Percentiles rank a stretch among this genome's conserved stretches.
phyloP scores from a whole-genome alignment of 2,113 vertebrate species.

The Eudyptes chrysolophus region DNA sequence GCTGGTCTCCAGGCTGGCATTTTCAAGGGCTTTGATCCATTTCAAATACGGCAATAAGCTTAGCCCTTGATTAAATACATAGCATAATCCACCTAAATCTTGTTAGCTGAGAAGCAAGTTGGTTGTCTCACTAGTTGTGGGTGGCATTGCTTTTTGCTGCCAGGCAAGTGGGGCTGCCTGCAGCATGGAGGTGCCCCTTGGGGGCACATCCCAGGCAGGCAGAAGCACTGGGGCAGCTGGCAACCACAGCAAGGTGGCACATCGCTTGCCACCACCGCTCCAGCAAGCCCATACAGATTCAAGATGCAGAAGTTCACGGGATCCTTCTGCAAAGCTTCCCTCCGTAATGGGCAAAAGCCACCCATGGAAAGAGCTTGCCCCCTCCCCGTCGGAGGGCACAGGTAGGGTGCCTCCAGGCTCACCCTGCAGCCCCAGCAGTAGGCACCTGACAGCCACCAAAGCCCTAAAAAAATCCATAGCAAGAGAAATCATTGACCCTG shows the following conservation, averaged over 20 bases:
- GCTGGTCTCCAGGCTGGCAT: background rate
- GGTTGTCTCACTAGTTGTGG: background rate
- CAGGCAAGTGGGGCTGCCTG: background rate
- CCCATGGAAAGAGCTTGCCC: accelerated
- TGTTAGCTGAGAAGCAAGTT: conserved; percentile 16
- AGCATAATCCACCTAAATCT: conserved; percentile 62
- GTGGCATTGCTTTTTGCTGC: background rate
- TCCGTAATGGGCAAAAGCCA: background rate
- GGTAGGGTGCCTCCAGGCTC: accelerated
- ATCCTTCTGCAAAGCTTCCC: background rate
- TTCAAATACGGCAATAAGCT: conserved; percentile 64
- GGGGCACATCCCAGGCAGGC: background rate
- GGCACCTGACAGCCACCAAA: background rate
- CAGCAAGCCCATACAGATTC: background rate
- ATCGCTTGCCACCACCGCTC: accelerated
- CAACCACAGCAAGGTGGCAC: background rate
- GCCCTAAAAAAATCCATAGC: background rate
- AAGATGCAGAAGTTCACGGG: background rate
- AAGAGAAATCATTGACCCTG: background rate
- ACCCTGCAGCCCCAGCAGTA: accelerated
- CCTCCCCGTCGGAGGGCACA: background rate
- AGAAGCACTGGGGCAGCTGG: background rate
- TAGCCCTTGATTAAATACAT: conserved; percentile 64
- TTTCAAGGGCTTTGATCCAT: conserved; percentile 47
- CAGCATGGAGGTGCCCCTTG: accelerated